Evolutionary conservation across 2,113 vertebrate species (phyloP), one percentile per base, ranked within the genome.

Genomic region (Arizona elegans): DNA sequence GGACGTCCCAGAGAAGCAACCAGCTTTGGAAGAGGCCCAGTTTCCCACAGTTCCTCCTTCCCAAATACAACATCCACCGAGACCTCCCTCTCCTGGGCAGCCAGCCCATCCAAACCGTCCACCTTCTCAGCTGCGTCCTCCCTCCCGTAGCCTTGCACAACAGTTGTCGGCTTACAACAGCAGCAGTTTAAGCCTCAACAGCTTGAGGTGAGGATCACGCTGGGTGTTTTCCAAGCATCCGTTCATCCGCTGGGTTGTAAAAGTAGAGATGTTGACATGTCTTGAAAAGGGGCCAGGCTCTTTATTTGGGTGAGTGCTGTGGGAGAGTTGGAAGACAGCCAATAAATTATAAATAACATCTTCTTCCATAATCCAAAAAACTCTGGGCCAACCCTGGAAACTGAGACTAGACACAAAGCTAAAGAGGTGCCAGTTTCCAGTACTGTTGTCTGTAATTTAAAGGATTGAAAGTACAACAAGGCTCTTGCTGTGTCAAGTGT

Each of bases 151-250:
- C 96, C 97, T 98, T 59, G 96, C 98, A 1, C 97, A 98, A 58
- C 97, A 98, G 0, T 94, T 99, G 92, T 99, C 99, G 0, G 98
- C 98, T 62, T 99, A 99, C 96, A 98, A 97, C 97, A 99, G 98
- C 98, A 98, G 98, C 97, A 98, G 98, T 96, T 96, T 98, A 87
- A 99, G 97, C 96, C 98, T 99, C 97, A 99, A 99, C 98, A 98
- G 99, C 91, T 97, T 99, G 96, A 99, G 99, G 99, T 99, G 94
- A 97, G 97, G 33, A 8, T 1, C 1, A 56, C 26, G 23, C 0
- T 52, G 2, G 38, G 0, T 0, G 0, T 0, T 87, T 0, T 0
- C 24, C 0, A n/a, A 19, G 59, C 5, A 38, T 54, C 8, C 0
- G 1, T 12, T 88, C 2, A 53, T 70, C 12, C 0, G 1, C 10